Evolutionary conservation across 2,888 invertebrate species (phyloP), one percentile per base, ranked within the genome.

Genomic region (Rhagonycha lutea): DNA sequence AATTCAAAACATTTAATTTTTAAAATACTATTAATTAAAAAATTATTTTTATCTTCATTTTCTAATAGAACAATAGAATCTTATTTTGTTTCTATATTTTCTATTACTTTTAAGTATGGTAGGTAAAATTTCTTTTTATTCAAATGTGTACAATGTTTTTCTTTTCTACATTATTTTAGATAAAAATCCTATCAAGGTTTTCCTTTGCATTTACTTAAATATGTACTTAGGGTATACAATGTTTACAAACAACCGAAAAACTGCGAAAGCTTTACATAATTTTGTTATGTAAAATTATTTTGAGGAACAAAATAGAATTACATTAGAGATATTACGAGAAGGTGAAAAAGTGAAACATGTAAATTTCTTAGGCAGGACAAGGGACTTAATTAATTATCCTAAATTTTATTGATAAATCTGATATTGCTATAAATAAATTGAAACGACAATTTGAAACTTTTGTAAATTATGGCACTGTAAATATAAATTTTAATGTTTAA

Each of bases 381-480:
- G 47, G 47, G n/a, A 47, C 47, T 47, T 47, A 47, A n/a, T 47
- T 47, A 47, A 47, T 47, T 47, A 47, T n/a, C n/a, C n/a, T 47
- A 47, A 47, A 47, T 47, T 47, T 47, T 47, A 47, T 47, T 47
- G 47, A 47, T 47, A 47, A 47, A 47, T n/a, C 47, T 47, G 12
- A 47, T 47, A 47, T 47, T 47, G n/a, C 47, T 47, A 47, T 47
- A 47, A 47, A 47, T 47, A 47, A 47, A 47, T 47, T 26, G 26
- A 26, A 26, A 26, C 26, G 26, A 26, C 26, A 26, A 14, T 24
- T 18, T 24, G 23, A 10, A 69, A 69, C 29, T 61, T 24, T 32
- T 76, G 73, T 76, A 76, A 69, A 70, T 77, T 68, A 65, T 72
- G 18, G 18, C 65, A 32, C 60, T 78, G 78, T 79, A 80, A 78